Percentiles rank a stretch among this genome's conserved stretches.
phyloP scores from a whole-genome alignment of 2,888 invertebrate genomes.

The Crocallis elinguaria region DNA sequence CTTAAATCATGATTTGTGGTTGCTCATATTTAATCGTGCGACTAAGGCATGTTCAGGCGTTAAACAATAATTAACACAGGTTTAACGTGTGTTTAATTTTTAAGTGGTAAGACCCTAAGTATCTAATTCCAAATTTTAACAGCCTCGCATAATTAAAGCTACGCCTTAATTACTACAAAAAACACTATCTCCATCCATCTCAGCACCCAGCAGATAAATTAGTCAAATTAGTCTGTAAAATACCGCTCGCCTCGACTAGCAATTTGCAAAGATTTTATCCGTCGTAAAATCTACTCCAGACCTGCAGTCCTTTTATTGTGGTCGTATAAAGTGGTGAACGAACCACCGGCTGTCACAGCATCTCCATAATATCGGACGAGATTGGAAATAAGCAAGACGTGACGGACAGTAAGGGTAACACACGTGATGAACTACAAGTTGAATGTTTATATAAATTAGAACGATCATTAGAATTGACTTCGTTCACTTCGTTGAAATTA shows the following conservation, averaged over 20 bases:
- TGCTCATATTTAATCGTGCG: no score
- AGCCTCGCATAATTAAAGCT: conserved; percentile 10
- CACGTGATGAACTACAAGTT: no score
- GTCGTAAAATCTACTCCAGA: conserved; percentile 14
- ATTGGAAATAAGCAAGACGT: conserved; percentile 21
- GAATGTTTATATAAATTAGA: no score
- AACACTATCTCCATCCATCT: conserved; percentile 9
- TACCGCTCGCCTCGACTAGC: conserved; percentile 5
- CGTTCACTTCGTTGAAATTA: no score
- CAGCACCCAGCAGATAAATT: conserved; percentile 11
- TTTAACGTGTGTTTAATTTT: no score
- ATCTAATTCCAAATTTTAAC: neutral
- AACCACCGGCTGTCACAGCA: conserved; percentile 26
- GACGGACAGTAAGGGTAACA: no score
- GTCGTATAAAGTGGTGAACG: conserved; percentile 33
- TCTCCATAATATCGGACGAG: conserved; percentile 30
- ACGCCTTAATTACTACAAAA: conserved; percentile 22
- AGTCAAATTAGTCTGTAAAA: conserved; percentile 17
- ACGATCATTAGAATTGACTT: no score
- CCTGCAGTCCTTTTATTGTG: conserved; percentile 26
- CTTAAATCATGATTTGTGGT: no score
- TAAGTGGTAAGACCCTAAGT: no score
- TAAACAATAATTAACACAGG: no score
- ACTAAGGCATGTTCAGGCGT: no score
- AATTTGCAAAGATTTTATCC: conserved; percentile 21